Conservation (phyloP, 2,797 vertebrate species). For the Acanthurus tractus region DNA sequence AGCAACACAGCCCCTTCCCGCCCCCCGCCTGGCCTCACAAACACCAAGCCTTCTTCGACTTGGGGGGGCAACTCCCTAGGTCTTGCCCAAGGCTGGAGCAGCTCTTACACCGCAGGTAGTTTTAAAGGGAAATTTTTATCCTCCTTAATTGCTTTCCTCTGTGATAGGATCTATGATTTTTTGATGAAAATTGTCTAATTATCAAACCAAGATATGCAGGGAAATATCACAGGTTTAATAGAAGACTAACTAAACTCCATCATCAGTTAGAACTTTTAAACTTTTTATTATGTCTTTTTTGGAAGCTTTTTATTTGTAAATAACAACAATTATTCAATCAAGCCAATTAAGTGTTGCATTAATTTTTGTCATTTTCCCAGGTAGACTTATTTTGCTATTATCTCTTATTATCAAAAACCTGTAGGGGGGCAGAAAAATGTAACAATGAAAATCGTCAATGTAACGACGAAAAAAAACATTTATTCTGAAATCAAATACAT, state of each 20-base stretch:
- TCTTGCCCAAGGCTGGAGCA: conserved; percentile 92
- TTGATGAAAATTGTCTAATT: background rate
- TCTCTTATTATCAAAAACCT: background rate
- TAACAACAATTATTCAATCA: background rate
- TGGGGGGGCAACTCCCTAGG: conserved; percentile 95
- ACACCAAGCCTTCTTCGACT: conserved; percentile 95
- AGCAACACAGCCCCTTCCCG: conserved; percentile 93
- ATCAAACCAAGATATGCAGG: background rate
- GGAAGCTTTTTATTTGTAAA: background rate
- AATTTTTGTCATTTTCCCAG: background rate
- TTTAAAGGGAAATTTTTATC: background rate
- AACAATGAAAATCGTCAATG: too few relatives aligned
- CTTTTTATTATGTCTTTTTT: background rate
- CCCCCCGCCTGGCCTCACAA: conserved; percentile 95
- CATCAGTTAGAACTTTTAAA: background rate
- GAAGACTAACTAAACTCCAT: too few relatives aligned
- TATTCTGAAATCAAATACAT: background rate
- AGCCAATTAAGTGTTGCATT: background rate
- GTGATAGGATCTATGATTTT: too few relatives aligned
- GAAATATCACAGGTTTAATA: background rate
- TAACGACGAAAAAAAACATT: too few relatives aligned
- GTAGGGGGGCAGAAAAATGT: too few relatives aligned
- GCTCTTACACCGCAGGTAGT: conserved; percentile 94
- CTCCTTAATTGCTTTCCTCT: background rate
- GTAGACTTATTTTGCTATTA: background rate